A percentile compares a stretch with the other conserved stretches of the same genome.
Conservation (phyloP, 2,888 invertebrate species). For the Pterobdella sp. region DNA sequence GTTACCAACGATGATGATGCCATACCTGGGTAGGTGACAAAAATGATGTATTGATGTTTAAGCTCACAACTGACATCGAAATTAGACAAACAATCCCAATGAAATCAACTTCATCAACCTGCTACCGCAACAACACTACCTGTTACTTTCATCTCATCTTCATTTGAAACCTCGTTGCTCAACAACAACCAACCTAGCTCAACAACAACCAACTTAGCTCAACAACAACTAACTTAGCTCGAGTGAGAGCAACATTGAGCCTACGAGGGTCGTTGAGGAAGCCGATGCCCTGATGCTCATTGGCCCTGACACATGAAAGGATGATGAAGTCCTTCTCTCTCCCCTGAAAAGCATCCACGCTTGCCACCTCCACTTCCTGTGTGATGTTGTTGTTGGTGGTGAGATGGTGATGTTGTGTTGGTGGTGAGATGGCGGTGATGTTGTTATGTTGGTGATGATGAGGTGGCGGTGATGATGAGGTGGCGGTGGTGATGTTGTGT, state of each 20-base stretch:
- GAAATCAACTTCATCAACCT: neutral
- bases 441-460: too few species aligned
- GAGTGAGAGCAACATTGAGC: slow-evolving; percentile 90
- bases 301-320: slow-evolving; percentile 95
- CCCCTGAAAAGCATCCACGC: slow-evolving; percentile 98
- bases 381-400: neutral
- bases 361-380: slow-evolving; percentile 96
- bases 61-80: too few species aligned
- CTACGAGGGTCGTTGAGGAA: slow-evolving; percentile 95
- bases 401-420: neutral
- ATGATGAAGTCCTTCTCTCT: slow-evolving; percentile 98
- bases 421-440: too few species aligned
- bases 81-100: neutral
- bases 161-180: neutral
- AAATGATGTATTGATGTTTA: neutral
- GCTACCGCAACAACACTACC: neutral
- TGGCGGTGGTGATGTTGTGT: neutral
- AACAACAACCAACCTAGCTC: neutral
- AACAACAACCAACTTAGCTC: too few species aligned
- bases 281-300: slow-evolving; percentile 96
- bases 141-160: neutral
- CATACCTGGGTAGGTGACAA: slow-evolving; percentile 58
- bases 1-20: slow-evolving; percentile 95
- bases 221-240: slow-evolving; percentile 66
- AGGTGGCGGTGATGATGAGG: neutral